Evolutionary conservation across 2,888 invertebrate genomes (phyloP), one percentile per base, ranked within the genome.

Genomic region (Yponomeuta cagnagella): DNA sequence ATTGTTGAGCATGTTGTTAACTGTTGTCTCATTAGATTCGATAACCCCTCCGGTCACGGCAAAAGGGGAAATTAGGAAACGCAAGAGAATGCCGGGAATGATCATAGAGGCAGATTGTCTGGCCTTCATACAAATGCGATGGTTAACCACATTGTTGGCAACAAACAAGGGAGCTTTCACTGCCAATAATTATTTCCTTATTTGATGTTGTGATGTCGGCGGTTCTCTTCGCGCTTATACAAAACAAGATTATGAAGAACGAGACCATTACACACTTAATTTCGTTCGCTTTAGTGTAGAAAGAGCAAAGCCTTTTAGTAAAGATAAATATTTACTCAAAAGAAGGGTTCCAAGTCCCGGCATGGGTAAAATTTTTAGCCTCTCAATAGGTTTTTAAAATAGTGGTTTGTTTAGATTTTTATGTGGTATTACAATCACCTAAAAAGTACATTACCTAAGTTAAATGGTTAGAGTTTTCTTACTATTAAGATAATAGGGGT

Each of bases 181-280:
- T 58, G 67, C 23, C 48, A 15, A 70, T 66, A 67, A 70, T 52
- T 67, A 52, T 67, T 70, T 70, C 70, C 70, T 70, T 70, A 70
- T 70, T 70, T 48, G 43, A 37, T 37, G 33, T 33, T 65, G 31
- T 65, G 65, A 65, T 33, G 65, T 10, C 33, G 65, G 12, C 65
- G 33, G 31, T 65, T 33, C 65, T 1, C 31, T 65, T 65, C 48
- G 12, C 64, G 52, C 12, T 15, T 58, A 8, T 58, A 58, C 15
- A 15, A 58, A 58, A 15, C 2, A 15, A 15, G 5, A 58, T 15
- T 9, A 15, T 15, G 12, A 15, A 58, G 52, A 58, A 58, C 12
- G 52, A 6, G 6, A 3, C 10, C 8, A 4, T 5, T 37, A 37
- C 5, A 37, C 37, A 37, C 2, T 37, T 37, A 2, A 37, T 5